Evolutionary conservation across 2,113 vertebrate genomes (phyloP), one percentile per base, ranked within the genome.

Genomic region (Lepisosteus oculatus): DNA sequence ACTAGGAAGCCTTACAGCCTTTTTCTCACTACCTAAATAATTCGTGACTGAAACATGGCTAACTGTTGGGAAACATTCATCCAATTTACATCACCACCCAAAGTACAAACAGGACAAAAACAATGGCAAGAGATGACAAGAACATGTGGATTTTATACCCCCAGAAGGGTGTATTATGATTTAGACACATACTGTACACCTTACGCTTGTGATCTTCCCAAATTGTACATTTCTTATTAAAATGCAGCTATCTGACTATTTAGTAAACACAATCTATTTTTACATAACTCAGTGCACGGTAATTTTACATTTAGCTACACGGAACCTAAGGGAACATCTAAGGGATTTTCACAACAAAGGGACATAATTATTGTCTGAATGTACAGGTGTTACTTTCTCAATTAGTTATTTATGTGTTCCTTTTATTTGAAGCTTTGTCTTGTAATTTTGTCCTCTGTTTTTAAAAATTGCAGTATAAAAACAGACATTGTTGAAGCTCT

Each of bases 171-270:
- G 5, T 9, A 9, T 41, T 41, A 9, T 65, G 62, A 29, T 65
- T 43, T 42, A 65, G 42, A 9, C 0, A 15, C 44, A 43, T 65
- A 43, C 41, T 43, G 62, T 43, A 65, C 8, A 65, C 11, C 29
- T 13, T 1, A 8, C 42, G 62, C 8, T 44, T 65, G 43, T 44
- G 3, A 8, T 65, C 43, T 29, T 41, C 11, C 12, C 43, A 66
- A 9, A 65, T 44, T 65, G 43, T 8, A 65, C 41, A 47, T 66
- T 43, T 9, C 41, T 65, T 65, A 43, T 65, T 65, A 43, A 65
- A 65, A 65, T 43, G 62, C 29, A 29, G 29, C 29, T 29, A 29
- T 29, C 29, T 51, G 47, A 51, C 47, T 51, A 51, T 51, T 6
- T 6, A 2, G 47, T 6, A 51, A 51, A 6, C 47, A 51, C 5